Evolutionary conservation across 2,888 invertebrate species (phyloP), one percentile per base, ranked within the genome.

Genomic region (Cosmia pyralina): DNA sequence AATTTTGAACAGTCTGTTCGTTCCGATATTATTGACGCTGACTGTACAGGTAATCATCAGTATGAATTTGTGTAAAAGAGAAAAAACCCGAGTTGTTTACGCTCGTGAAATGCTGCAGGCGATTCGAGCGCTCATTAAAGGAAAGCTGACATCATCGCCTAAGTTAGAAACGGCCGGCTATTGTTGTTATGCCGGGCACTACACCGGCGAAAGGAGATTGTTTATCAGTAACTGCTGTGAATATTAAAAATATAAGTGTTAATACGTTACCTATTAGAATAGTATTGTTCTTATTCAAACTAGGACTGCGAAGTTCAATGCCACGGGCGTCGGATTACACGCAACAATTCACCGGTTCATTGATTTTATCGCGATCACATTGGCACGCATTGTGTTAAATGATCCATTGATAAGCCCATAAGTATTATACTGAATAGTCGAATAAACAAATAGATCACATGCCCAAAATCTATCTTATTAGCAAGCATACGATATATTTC

Each of bases 131-230:
- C 88, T 91, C 93, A 91, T 93, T 93, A 93, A 92, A 93, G 93
- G 92, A 92, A 90, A 88, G 89, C 94, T 96, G 96, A 96, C 96
- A 96, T 96, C 96, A 96, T 93, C 96, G 94, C 91, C 93, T 77
- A 91, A 93, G 89, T 94, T 93, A 92, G 92, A 90, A 77, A 57
- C 79, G 81, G 50, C 79, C 88, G 79, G 86, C 88, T 89, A 93
- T 94, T 94, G 94, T 95, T 94, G 90, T 94, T 93, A 92, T 92
- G 93, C 90, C 81, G 85, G 77, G 84, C 88, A 87, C 85, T 89
- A 88, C 87, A 65, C 88, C 83, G 87, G 90, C 91, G 93, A 93
- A 94, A 94, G 91, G 90, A 92, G 93, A 94, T 93, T 89, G 90
- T 90, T 91, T 94, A 95, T 94, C 93, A 91, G 85, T 82, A 84